Evolutionary conservation across 2,888 invertebrate genomes (phyloP), one percentile per base, ranked within the genome.

Genomic region (Aporophyla lueneburgensis): DNA sequence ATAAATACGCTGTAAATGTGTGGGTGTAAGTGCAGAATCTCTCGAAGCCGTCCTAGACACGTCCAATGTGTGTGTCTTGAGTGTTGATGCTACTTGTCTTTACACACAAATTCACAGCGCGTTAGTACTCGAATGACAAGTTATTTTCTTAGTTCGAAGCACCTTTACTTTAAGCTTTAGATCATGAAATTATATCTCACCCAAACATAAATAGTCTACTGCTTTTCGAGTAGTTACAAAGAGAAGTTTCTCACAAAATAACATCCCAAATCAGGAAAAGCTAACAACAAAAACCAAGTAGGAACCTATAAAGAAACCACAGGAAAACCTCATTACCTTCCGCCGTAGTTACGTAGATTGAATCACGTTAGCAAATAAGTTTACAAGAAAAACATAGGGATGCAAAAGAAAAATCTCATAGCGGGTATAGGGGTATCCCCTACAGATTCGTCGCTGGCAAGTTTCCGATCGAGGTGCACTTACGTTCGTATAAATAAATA

Each of bases 401-500:
- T 87, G 85, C 72, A 85, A 88, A 85, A 87, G 83, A 87, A 88
- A 83, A 87, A 85, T 88, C 88, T 80, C 74, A 83, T 76, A 87
- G 86, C 85, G 78, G 24, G 74, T 53, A 56, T 63, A 56, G 58
- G 74, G 84, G 88, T 89, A 90, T 89, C 84, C 90, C 89, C 90
- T 54, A 79, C 77, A 88, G 90, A 90, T 90, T 91, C 83, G 86
- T 81, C 81, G 85, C 87, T 85, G 86, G 89, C 88, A 88, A 90
- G 88, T 89, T 90, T 90, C 86, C 91, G 89, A 91, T 91, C 87
- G 89, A 78, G 87, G 87, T 89, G 87, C 89, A 89, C 90, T 91
- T 90, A 88, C 88, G 88, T 88, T 88, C 73, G 89, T 91, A 91
- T 91, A 93, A 92, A 92, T 92, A 93, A 92, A 93, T 93, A 93